Evolutionary conservation across 2,888 invertebrate species (phyloP).

Genomic region (Vannuccia rotundouncinata): DNA sequence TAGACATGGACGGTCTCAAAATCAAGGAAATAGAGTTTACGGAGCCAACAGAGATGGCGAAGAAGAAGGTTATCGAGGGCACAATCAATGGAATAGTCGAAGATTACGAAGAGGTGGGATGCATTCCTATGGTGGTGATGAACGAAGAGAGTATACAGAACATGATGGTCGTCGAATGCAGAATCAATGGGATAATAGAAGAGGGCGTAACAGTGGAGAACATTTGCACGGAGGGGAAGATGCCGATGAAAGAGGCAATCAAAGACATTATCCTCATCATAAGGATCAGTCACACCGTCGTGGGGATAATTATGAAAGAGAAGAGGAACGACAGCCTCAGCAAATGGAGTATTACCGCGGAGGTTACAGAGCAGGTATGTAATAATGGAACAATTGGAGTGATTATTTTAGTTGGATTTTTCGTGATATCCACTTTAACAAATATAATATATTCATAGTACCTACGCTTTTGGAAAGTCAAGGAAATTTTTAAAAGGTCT

Average conservation of each 20-base stretch:
- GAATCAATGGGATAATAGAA: conserved; percentile 39
- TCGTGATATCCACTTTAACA: no score
- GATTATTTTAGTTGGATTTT: neutral
- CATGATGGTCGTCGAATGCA: conserved; percentile 41
- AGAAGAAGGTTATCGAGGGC: conserved; percentile 42
- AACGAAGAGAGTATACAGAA: no score
- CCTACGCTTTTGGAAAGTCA: no score
- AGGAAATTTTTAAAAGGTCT: no score
- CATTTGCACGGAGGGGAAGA: conserved; percentile 43
- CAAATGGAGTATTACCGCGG: conserved; percentile 32
- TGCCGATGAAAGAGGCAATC: conserved; percentile 35
- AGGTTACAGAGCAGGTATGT: conserved; percentile 16
- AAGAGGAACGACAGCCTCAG: conserved; percentile 36
- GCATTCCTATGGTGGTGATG: conserved; percentile 43
- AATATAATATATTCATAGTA: no score
- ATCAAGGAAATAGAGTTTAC: neutral
- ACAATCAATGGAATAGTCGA: conserved; percentile 40
- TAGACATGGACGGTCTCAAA: neutral
- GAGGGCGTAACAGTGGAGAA: conserved; percentile 42
- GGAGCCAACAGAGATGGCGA: neutral
- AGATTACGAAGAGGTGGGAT: conserved; percentile 41
- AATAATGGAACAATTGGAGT: neutral
- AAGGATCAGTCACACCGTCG: neutral
- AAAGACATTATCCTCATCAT: neutral
- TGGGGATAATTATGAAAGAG: neutral